phyloP scores from a whole-genome alignment of 2,888 invertebrate genomes.

The Psylliodes chrysocephalus region DNA sequence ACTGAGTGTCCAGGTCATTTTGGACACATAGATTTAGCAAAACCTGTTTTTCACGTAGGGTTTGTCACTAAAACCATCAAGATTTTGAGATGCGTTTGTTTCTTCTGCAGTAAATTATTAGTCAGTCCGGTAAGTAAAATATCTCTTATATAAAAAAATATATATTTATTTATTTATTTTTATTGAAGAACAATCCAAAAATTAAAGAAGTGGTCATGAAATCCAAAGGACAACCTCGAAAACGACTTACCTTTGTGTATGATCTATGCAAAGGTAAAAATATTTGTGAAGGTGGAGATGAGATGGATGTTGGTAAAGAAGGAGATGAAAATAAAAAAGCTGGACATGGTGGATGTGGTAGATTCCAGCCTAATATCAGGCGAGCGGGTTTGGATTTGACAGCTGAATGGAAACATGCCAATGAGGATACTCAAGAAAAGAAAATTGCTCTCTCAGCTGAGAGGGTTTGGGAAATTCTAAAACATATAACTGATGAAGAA shows the following conservation, averaged over 20 bases:
- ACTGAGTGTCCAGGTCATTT: constrained; percentile 99
- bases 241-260: constrained; percentile 94
- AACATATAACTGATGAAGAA: constrained; percentile 96
- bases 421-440: constrained; percentile 98
- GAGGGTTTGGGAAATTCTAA: constrained; percentile 95
- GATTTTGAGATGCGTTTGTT: constrained; percentile 97
- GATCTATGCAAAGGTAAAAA: constrained; percentile 98
- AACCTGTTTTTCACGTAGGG: constrained; percentile 98
- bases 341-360: constrained; percentile 96
- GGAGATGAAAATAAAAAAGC: constrained; percentile 71
- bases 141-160: not conserved
- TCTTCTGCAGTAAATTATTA: constrained; percentile 97
- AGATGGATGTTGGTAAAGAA: constrained; percentile 91
- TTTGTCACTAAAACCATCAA: constrained; percentile 98
- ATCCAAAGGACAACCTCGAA: constrained; percentile 95
- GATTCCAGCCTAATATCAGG: constrained; percentile 94
- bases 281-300: constrained; percentile 98
- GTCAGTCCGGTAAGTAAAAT: constrained; percentile 87
- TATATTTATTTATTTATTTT: not conserved
- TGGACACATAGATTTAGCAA: constrained; percentile 97
- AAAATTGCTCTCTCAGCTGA: constrained; percentile 95
- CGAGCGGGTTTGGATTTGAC: constrained; percentile 87
- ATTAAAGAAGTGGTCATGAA: constrained; percentile 95
- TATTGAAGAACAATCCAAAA: constrained; percentile 82
- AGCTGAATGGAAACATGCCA: constrained; percentile 98